Base-by-base conservation (phyloP, 53 echinoderm and acorn worm species). In the Echinarachnius parma region DNA sequence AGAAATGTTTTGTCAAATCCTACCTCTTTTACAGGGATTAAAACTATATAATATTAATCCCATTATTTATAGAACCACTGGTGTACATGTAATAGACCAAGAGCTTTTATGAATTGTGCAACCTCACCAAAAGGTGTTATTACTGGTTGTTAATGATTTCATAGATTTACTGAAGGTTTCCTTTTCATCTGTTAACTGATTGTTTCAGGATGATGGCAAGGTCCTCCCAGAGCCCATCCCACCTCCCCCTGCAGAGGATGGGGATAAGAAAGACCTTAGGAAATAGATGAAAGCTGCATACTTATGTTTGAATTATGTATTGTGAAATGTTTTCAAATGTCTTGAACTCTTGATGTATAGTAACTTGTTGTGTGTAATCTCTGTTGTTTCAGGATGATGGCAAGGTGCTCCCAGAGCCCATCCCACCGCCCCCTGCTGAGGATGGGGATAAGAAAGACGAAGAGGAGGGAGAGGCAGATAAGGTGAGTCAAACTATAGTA, bases 211-310 rank as follows among this genome's bases (percentile, higher is more conserved):
- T 53, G 70, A 69, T 11, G 25, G 36, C 15, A 69, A 69, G 25
- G 4, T 53, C 2, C 50, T 69, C 21, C 70, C 70, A 53, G 70
- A 69, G 14, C 70, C 70, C 13, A 69, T 69, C 36, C 70, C 70
- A 32, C 70, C 70, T 25, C 70, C 70, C 11, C 70, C 70, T 25
- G 57, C 57, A 4, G 53, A 69, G 35, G 70, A 69, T 23, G 70
- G 53, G 30, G 70, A 69, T 34, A 69, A 34, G 31, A 69, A 69
- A 33, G 70, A 69, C 10, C n/a, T n/a, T 30, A 46, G 5, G 66
- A 47, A 8, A 48, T 47, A 2, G 29, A 8, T 20, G 66, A 48
- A 9, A 47, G 21, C n/a, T n/a, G n/a, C n/a, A n/a, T n/a, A n/a
- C n/a, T n/a, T n/a, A n/a, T n/a, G n/a, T n/a, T n/a, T n/a, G n/a